Evolutionary conservation across 1,140 invertebrate genomes (phyloP).

Genomic region (Galleria mellonella): DNA sequence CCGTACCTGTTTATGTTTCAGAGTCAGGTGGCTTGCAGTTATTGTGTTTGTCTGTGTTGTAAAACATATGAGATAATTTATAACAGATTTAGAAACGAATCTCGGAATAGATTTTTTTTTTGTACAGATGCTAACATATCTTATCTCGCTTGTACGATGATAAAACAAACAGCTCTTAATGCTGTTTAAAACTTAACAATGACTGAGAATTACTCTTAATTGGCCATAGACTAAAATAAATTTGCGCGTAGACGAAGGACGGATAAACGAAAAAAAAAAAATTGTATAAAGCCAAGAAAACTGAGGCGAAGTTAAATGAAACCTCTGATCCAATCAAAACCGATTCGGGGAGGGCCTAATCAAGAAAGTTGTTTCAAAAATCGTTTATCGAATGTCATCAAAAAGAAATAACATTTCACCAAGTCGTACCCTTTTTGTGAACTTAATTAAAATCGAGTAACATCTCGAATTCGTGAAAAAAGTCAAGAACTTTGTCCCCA

Average conservation of each 20-base stretch:
- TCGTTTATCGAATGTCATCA: slow-evolving; percentile 63
- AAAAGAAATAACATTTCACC: slow-evolving; percentile 54
- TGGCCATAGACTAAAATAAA: too few species aligned
- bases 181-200: too few species aligned
- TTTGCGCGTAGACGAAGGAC: too few species aligned
- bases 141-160: too few species aligned
- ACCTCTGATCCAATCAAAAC: slow-evolving; percentile 38
- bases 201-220: too few species aligned
- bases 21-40: slow-evolving; percentile 11
- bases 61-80: too few species aligned
- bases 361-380: slow-evolving; percentile 46
- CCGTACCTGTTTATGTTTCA: slow-evolving; percentile 4
- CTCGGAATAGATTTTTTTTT: too few species aligned
- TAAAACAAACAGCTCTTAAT: too few species aligned
- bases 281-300: too few species aligned
- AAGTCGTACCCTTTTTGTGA: slow-evolving; percentile 28
- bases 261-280: too few species aligned
- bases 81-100: too few species aligned
- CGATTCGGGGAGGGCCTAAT: slow-evolving; percentile 38
- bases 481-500: slow-evolving; percentile 13
- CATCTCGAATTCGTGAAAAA: slow-evolving; percentile 22
- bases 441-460: slow-evolving; percentile 59
- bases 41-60: not conserved
- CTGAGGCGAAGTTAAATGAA: slow-evolving; percentile 29
- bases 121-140: too few species aligned